Evolutionary conservation across 2,797 vertebrate species (phyloP).

Genomic region (Pangasius krempfi): DNA sequence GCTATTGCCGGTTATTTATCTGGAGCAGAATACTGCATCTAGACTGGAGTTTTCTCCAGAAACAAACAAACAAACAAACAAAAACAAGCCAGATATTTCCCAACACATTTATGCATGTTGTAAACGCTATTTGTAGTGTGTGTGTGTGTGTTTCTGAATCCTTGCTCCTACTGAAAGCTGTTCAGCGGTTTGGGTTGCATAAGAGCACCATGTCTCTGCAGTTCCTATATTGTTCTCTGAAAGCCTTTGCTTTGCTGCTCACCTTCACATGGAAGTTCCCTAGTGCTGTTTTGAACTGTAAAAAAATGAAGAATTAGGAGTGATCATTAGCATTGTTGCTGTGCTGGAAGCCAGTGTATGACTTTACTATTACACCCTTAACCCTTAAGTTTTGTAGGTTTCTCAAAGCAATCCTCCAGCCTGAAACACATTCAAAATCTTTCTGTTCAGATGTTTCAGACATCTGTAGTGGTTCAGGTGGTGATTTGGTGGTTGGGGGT

Average conservation of each 20-base stretch:
- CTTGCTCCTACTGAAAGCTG: not conserved
- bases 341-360: not conserved
- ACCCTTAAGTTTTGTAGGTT: slow-evolving; percentile 4
- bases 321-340: not conserved
- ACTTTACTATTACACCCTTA: too few relatives aligned
- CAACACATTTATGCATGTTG: not conserved
- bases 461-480: not conserved
- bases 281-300: not conserved
- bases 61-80: not conserved
- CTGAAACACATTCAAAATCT: not conserved
- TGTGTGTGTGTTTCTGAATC: not conserved
- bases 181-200: slow-evolving; percentile 33
- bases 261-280: slow-evolving; percentile 7
- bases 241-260: not conserved
- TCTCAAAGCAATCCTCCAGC: not conserved
- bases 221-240: not conserved
- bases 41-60: not conserved
- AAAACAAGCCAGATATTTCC: too few relatives aligned
- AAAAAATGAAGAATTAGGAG: not conserved
- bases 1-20: slow-evolving; percentile 64
- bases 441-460: too few relatives aligned
- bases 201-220: slow-evolving; percentile 31
- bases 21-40: not conserved
- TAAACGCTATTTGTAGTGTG: not conserved
- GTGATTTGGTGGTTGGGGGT: not conserved